Percentiles rank a stretch among this genome's conserved stretches.
Conservation (phyloP, 2,113 vertebrate genomes). For the Polypterus bichir region DNA sequence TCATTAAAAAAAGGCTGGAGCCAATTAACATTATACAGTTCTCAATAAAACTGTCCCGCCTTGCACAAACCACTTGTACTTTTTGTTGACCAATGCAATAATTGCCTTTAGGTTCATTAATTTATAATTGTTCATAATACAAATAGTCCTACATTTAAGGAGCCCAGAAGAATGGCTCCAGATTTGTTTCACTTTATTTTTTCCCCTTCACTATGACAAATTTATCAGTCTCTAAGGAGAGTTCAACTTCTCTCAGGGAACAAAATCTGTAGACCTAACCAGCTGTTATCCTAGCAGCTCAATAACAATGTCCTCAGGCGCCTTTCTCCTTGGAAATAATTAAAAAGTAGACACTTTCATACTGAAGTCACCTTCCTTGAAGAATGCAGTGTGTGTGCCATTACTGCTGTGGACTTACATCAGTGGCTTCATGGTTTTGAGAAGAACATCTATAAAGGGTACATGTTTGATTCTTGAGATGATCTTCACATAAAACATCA, state of each 20-base stretch:
- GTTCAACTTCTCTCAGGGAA: slow-evolving; percentile 7
- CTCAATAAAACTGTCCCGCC: background rate
- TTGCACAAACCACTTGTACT: background rate
- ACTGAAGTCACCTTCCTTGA: slow-evolving; percentile 22
- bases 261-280: slow-evolving; percentile 7
- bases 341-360: slow-evolving; percentile 14
- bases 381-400: too few relatives aligned
- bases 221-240: slow-evolving; percentile 9
- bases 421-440: too few relatives aligned
- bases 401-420: too few relatives aligned
- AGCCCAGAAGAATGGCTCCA: slow-evolving; percentile 3
- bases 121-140: background rate
- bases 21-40: background rate
- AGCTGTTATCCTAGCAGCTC: slow-evolving; percentile 17
- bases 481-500: too few relatives aligned
- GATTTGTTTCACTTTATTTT: slow-evolving; percentile 11
- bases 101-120: background rate
- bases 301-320: slow-evolving; percentile 19
- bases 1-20: background rate
- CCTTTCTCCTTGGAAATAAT: slow-evolving; percentile 16
- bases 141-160: background rate
- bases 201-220: slow-evolving; percentile 1
- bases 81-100: background rate
- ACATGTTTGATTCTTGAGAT: too few relatives aligned
- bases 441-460: too few relatives aligned